phyloP scores from a whole-genome alignment of 53 echinoderm and acorn worm species.

The Henricia sp. region DNA sequence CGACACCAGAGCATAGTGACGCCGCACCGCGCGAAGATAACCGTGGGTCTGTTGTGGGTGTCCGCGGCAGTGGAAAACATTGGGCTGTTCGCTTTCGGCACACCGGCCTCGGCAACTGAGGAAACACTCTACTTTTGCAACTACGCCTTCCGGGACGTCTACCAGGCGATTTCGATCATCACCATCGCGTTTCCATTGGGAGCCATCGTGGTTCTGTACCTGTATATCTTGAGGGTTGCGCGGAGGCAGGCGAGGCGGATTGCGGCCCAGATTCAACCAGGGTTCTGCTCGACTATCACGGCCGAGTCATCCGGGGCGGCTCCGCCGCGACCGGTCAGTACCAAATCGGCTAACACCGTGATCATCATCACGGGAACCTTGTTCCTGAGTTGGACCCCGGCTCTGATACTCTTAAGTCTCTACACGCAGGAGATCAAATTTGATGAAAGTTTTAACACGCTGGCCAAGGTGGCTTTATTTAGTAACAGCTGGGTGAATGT shows the following conservation, averaged over 20 bases:
- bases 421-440: background rate
- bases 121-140: background rate
- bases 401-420: background rate
- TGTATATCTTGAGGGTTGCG: constrained; percentile 36
- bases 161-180: background rate
- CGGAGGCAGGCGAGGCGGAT: constrained; percentile 46
- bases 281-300: background rate
- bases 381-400: constrained; percentile 27
- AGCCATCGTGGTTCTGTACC: constrained; percentile 21
- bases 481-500: constrained; percentile 55
- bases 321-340: constrained; percentile 14
- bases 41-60: constrained; percentile 11
- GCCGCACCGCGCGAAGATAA: constrained; percentile 7
- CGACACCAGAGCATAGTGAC: constrained; percentile 26
- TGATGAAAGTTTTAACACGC: background rate
- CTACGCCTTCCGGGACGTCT: background rate
- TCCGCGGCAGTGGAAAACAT: background rate
- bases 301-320: background rate
- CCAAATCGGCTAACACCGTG: constrained; percentile 47
- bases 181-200: background rate
- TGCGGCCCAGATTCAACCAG: background rate
- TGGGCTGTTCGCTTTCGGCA: background rate
- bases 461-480: background rate
- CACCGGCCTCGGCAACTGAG: background rate
- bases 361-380: constrained; percentile 34